Base-by-base conservation (phyloP, 2,113 vertebrate species). In the Ranitomeya variabilis region DNA sequence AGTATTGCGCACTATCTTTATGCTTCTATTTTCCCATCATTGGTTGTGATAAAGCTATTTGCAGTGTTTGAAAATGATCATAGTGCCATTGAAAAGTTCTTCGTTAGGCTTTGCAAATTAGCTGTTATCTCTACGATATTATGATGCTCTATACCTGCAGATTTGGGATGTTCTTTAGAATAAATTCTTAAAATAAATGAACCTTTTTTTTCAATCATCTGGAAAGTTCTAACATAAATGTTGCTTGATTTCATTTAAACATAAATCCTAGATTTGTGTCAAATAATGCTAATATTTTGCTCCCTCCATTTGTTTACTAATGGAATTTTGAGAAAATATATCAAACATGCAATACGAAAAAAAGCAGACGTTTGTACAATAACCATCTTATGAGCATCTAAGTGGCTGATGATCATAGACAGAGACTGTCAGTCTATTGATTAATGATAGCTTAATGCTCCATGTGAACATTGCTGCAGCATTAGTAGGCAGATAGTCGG, bases 21-120 rank as follows among this genome's bases (percentile, higher is more conserved):
- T 45, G 62, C 55, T 89, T 89, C 74, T 54, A 66, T 89, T 83
- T 83, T 76, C 69, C 87, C 78, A 83, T 81, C 77, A 80, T 71
- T 84, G 45, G 52, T 79, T 11, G 60, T 87, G 78, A 87, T 87
- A 79, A 80, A 87, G 86, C 80, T 37, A 71, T 80, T 87, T 87
- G 86, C 86, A 80, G 31, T 66, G 74, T 80, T 80, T 87, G 51
- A 55, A 69, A 78, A 80, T 69, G 69, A 87, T 71, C 21, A 87
- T 80, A 80, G 80, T 87, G 77, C 31, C 77, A 69, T 71, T 15
- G 31, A 45, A 74, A 74, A 76, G 83, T 76, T 85, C 55, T 76
- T 74, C 31, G 74, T 73, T 18, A 57, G 66, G 66, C 23, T 23
- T 73, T 57, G 83, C 16, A 60, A 74, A 85, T 74, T 85, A 85